These are phyloP conservation scores for Percina caprodes DNA, from an alignment of 2,113 vertebrate genomes.

Conservation along the genomic window DNA sequence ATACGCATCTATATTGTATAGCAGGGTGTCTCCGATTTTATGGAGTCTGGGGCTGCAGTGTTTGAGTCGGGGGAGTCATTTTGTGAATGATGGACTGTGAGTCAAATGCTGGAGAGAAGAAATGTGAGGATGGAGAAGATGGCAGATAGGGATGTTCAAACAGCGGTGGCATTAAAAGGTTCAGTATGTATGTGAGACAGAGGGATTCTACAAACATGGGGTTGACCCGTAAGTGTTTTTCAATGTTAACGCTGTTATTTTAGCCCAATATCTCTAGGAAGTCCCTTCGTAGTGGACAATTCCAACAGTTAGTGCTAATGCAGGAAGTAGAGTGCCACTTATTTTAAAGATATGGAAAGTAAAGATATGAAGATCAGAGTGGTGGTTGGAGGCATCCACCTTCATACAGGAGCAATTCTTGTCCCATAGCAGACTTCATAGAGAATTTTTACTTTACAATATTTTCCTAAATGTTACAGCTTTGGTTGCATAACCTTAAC, in stretches of 20 bases:
- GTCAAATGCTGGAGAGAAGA: constrained; percentile 14
- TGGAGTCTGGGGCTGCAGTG: constrained; percentile 23
- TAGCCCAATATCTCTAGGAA: not conserved
- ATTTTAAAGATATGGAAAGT: not conserved
- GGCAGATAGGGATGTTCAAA: constrained; percentile 1
- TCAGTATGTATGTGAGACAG: not conserved
- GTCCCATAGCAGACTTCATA: not conserved
- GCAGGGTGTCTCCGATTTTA: constrained; percentile 36
- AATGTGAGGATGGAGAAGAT: constrained; percentile 11
- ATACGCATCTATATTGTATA: constrained; percentile 43
- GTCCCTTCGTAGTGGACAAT: not conserved
- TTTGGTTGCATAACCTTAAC: not conserved
- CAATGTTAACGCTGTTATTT: not conserved
- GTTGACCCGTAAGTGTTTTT: not conserved
- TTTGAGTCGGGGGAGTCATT: constrained; percentile 46
- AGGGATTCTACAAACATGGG: not conserved
- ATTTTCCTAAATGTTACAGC: not conserved
- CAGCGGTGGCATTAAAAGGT: not conserved
- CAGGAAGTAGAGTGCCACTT: not conserved
- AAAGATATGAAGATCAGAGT: not conserved
- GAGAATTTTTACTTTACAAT: not conserved
- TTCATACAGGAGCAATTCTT: not conserved
- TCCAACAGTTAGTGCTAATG: not conserved
- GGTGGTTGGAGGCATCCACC: not conserved
- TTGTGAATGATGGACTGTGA: constrained; percentile 46